Percentiles rank a stretch among this genome's conserved stretches.
phyloP scores from a whole-genome alignment of 2,113 vertebrate genomes.

The Alouatta palliata region DNA sequence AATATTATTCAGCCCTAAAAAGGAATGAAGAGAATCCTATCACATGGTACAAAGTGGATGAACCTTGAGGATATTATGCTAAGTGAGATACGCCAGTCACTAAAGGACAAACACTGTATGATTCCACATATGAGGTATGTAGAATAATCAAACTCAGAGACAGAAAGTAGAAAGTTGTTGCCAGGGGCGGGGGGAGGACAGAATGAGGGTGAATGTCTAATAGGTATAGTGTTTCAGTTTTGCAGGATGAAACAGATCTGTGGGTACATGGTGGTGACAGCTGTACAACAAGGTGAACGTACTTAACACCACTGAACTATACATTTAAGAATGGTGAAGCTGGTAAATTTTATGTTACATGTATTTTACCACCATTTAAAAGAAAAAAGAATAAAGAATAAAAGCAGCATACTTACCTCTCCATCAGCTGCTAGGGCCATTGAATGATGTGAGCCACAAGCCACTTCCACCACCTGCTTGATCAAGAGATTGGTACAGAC shows the following conservation, averaged over 20 bases:
- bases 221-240: background rate
- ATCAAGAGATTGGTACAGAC: constrained; percentile 92
- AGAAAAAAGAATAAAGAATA: background rate
- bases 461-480: constrained; percentile 93
- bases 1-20: background rate
- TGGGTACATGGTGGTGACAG: background rate
- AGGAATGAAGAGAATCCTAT: background rate
- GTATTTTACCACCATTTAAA: background rate
- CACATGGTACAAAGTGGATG: background rate
- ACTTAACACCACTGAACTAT: background rate
- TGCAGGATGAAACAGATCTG: background rate
- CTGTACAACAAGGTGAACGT: background rate
- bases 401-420: constrained; percentile 88
- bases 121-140: background rate
- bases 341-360: background rate
- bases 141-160: background rate
- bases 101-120: background rate
- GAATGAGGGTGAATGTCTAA: background rate
- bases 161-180: background rate
- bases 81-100: background rate
- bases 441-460: constrained; percentile 98
- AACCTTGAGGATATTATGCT: background rate
- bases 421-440: constrained; percentile 93
- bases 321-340: background rate
- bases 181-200: too few relatives aligned